phyloP scores from a whole-genome alignment of 2,797 vertebrate species.

The Triplophysa bombifrons region DNA sequence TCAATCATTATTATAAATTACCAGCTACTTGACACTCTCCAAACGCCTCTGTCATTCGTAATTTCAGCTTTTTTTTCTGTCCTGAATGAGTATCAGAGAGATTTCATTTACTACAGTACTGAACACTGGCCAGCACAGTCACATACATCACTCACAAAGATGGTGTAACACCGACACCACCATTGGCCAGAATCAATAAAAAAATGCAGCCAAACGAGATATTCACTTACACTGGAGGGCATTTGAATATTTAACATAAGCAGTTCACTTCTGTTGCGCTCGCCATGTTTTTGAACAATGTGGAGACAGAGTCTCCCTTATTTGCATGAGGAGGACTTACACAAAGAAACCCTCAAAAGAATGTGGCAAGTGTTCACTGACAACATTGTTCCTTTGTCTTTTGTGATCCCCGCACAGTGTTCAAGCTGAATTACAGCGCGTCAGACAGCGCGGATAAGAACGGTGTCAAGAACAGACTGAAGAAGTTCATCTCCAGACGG shows the following conservation, averaged over 20 bases:
- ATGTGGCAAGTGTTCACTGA: constrained; percentile 39
- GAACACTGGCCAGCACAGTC: constrained; percentile 26
- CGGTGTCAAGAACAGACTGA: constrained; percentile 88
- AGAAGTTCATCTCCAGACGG: constrained; percentile 92
- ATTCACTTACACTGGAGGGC: constrained; percentile 8
- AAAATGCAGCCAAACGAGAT: constrained; percentile 5
- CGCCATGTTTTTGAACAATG: constrained; percentile 52
- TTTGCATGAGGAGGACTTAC: constrained; percentile 53
- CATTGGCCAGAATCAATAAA: constrained; percentile 28
- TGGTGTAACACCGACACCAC: constrained; percentile 18
- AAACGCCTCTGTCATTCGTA: constrained; percentile 29
- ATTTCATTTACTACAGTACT: constrained; percentile 10
- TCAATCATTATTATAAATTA: constrained; percentile 41
- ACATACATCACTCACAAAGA: constrained; percentile 10
- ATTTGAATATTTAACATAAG: constrained; percentile 24
- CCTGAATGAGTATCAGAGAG: constrained; percentile 36
- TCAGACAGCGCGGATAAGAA: constrained; percentile 85
- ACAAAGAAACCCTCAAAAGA: constrained; percentile 48
- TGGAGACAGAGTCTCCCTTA: constrained; percentile 55
- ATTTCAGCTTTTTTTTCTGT: constrained; percentile 28
- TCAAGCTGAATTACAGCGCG: constrained; percentile 68
- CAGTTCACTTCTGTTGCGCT: constrained; percentile 17
- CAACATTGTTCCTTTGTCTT: constrained; percentile 37
- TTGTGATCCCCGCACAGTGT: constrained; percentile 54
- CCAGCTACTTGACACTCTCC: constrained; percentile 29